These are phyloP conservation scores for Scarus forsteni DNA, from an alignment of 2,797 vertebrate species.

Conservation along the genomic window DNA sequence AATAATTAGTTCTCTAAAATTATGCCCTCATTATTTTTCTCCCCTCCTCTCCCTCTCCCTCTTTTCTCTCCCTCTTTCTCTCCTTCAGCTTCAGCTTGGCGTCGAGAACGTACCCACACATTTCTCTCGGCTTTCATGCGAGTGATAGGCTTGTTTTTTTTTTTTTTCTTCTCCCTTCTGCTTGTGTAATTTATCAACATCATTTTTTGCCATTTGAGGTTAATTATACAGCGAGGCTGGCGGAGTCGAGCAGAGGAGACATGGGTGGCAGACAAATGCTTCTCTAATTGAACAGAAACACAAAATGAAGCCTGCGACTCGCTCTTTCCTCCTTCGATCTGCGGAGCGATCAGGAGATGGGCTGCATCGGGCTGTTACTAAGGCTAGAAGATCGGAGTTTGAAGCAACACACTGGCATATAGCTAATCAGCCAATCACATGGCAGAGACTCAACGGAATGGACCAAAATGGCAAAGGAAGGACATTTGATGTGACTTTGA, in stretches of 20 bases:
- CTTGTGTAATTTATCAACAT: conserved; percentile 87
- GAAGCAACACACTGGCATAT: too few species aligned
- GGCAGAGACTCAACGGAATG: too few species aligned
- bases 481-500: too few species aligned
- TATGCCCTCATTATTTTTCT: conserved; percentile 98
- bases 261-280: conserved; percentile 83
- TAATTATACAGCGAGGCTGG: conserved; percentile 84
- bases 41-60: conserved; percentile 8
- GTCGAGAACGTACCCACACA: conserved; percentile 86
- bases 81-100: conserved; percentile 64
- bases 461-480: too few species aligned
- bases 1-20: conserved; percentile 99
- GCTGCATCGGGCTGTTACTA: conserved; percentile 23
- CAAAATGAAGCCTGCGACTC: conserved; percentile 70
- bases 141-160: conserved; percentile 78
- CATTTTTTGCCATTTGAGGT: conserved; percentile 85
- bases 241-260: conserved; percentile 79
- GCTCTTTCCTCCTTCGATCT: conserved; percentile 58
- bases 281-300: conserved; percentile 84
- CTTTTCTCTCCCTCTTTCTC: conserved; percentile 34
- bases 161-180: conserved; percentile 56
- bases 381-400: conserved; percentile 1
- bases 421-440: too few species aligned
- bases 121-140: conserved; percentile 83
- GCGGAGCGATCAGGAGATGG: conserved; percentile 58